Percentiles rank a stretch among this genome's conserved stretches.
These are phyloP conservation scores for mouse (Mus musculus) DNA, from an alignment of 2,113 vertebrate species.

Conservation along the genomic window DNA sequence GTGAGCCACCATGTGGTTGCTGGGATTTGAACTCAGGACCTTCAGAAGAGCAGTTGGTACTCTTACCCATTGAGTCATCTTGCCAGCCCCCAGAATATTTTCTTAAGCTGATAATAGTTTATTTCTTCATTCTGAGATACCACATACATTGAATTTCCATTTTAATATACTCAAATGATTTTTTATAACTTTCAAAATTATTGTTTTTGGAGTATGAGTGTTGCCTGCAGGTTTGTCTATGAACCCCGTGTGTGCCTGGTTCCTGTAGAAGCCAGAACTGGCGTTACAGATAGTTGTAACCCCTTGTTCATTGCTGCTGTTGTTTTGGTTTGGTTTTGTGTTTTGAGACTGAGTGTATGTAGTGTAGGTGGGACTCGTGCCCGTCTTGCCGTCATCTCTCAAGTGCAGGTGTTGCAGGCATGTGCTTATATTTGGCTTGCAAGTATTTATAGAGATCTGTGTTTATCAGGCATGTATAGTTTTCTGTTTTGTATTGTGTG, in stretches of 20 bases:
- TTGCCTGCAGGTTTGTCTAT: neutral
- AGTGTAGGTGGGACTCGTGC: neutral
- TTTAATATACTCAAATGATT: conserved; percentile 17
- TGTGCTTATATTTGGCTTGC: neutral
- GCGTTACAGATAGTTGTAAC: neutral
- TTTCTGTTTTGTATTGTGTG: neutral
- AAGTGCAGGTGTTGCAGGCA: neutral
- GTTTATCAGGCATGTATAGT: neutral
- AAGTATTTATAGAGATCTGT: no score
- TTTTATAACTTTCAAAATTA: neutral
- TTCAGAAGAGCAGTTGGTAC: no score
- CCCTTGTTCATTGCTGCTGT: no score
- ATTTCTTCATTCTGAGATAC: conserved; percentile 2
- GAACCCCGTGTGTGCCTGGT: no score
- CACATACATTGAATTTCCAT: conserved; percentile 15
- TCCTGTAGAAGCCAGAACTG: neutral
- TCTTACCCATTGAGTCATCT: no score
- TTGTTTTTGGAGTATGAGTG: neutral
- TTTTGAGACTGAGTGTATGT: neutral
- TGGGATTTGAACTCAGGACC: no score
- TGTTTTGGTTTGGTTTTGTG: neutral
- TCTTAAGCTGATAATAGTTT: conserved; percentile 9
- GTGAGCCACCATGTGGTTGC: no score
- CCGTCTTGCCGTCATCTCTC: neutral
- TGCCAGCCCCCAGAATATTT: neutral